Evolutionary conservation across 2,113 vertebrate species (phyloP), one percentile per base, ranked within the genome.

Genomic region (Macquaria ambigua): DNA sequence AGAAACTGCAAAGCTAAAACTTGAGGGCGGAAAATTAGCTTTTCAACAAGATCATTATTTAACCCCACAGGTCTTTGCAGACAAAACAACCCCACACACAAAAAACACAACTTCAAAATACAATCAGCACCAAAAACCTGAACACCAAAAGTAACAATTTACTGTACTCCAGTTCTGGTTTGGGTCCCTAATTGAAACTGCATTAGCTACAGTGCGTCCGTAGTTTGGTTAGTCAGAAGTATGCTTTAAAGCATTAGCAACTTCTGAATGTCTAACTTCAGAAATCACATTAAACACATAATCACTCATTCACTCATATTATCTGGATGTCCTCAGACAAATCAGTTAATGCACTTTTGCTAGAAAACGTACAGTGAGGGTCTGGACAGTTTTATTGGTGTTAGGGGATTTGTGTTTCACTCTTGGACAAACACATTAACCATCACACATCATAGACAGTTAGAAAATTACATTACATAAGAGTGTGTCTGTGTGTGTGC

Each of bases 381-480:
- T 73, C 85, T 86, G 82, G 63, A 71, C 39, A 79, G 59, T 80
- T 80, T 89, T 72, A 61, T 37, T 21, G 11, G 25, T 67, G 28
- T 70, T 37, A 9, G 20, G 25, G 53, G 37, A 41, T 85, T 52
- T 67, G 8, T 71, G 53, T 84, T 75, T 72, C 34, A 37, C 48
- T 76, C 55, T 68, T 31, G 25, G 62, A 83, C 34, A 77, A 81
- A 84, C 53, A 68, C 48, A 41, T 53, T 62, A 77, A 74, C 56
- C 31, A 61, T 59, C 28, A 77, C 52, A 72, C 66, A 68, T 68
- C 59, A 85, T 41, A 28, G n/a, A 69, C 37, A 28, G 72, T 34
- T 46, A 37, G 53, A 74, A 78, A 72, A 85, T 77, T 62, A 80
- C 18, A 69, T 90, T 88, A 84, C 52, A 48, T 85, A 92, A 92